Evolutionary conservation across 2,113 vertebrate species (phyloP).

Genomic region (Hystrix cristata): DNA sequence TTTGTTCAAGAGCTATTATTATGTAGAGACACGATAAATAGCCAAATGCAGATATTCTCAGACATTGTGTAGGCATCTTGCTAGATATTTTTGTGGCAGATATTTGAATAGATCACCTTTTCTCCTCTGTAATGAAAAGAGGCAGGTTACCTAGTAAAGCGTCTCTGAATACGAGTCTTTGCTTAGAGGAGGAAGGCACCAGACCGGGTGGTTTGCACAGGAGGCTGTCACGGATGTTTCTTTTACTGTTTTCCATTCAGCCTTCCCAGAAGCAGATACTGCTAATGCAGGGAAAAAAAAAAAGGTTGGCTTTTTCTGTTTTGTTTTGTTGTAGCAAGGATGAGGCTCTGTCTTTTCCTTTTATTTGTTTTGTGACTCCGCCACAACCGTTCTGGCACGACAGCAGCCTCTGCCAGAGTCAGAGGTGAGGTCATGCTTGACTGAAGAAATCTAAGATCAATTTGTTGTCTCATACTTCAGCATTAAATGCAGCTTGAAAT

Average conservation of each 20-base stretch:
- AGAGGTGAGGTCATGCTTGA: conserved; percentile 81
- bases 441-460: conserved; percentile 82
- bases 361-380: conserved; percentile 45
- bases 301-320: background rate
- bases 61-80: background rate
- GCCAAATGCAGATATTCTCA: background rate
- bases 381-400: background rate
- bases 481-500: conserved; percentile 66
- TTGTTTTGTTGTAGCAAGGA: conserved; percentile 66
- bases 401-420: conserved; percentile 64
- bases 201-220: background rate
- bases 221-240: background rate
- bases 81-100: conserved; percentile 27
- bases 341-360: background rate
- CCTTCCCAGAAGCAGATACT: conserved; percentile 7
- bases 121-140: background rate
- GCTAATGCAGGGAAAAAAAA: conserved; percentile 5
- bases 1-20: conserved; percentile 62
- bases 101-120: conserved; percentile 36
- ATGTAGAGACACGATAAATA: conserved; percentile 25
- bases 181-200: background rate
- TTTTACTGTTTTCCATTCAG: background rate
- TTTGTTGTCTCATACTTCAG: conserved; percentile 78
- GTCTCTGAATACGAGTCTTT: background rate
- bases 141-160: background rate